Evolutionary conservation across 2,797 vertebrate genomes (phyloP).

Genomic region (Phoxinus dragarum): DNA sequence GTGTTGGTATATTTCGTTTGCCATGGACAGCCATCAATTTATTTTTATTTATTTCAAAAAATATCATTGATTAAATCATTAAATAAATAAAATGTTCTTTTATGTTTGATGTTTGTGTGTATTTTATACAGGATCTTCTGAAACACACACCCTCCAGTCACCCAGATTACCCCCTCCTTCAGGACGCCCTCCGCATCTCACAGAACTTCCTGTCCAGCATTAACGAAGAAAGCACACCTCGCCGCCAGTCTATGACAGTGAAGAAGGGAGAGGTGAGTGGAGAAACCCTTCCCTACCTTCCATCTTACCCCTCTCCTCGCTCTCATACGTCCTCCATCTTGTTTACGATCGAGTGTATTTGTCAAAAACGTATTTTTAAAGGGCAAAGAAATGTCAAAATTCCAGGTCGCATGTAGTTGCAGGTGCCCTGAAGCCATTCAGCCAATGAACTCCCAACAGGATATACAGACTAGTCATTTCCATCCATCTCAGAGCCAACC

Average conservation of each 20-base stretch:
- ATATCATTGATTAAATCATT: not conserved
- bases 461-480: not conserved
- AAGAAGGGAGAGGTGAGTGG: slow-evolving; percentile 94
- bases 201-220: slow-evolving; percentile 99
- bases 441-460: slow-evolving; percentile 14
- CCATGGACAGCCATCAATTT: not conserved
- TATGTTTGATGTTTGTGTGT: not conserved
- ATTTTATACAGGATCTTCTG: slow-evolving; percentile 86
- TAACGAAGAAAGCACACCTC: slow-evolving; percentile 95
- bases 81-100: not conserved
- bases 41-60: not conserved
- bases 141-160: slow-evolving; percentile 95
- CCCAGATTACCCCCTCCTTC: slow-evolving; percentile 90
- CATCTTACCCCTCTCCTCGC: not conserved
- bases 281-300: not conserved
- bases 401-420: slow-evolving; percentile 12
- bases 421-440: slow-evolving; percentile 10
- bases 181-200: slow-evolving; percentile 94
- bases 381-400: slow-evolving; percentile 41
- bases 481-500: slow-evolving; percentile 10
- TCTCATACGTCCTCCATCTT: not conserved
- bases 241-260: slow-evolving; percentile 93
- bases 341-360: slow-evolving; percentile 21
- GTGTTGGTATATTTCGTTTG: not conserved
- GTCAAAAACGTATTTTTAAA: slow-evolving; percentile 40